phyloP scores from a whole-genome alignment of 2,797 vertebrate genomes.

The Diplodus puntazzo region DNA sequence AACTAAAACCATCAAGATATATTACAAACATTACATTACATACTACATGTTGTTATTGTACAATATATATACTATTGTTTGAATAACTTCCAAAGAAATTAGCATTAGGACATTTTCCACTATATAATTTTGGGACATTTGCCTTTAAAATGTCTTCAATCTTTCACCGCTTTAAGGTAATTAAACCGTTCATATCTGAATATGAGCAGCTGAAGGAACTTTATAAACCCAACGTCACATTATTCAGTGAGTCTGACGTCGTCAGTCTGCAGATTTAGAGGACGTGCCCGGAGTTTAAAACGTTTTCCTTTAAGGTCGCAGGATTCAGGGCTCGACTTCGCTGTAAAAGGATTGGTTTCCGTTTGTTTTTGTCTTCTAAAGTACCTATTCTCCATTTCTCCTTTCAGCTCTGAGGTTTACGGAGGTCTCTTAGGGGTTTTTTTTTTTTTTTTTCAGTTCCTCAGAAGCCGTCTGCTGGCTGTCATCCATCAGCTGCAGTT shows the following conservation, averaged over 20 bases:
- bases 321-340: too few relatives aligned
- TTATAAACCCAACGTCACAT: neutral
- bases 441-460: neutral
- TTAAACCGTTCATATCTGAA: neutral
- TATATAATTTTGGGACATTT: neutral
- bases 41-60: too few relatives aligned
- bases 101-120: neutral
- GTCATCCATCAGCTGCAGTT: conserved; percentile 32
- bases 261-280: neutral
- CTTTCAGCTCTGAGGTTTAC: neutral
- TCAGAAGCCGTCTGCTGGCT: conserved; percentile 17
- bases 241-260: neutral
- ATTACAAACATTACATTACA: too few relatives aligned
- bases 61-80: neutral
- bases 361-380: neutral
- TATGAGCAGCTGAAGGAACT: neutral
- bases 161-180: too few relatives aligned
- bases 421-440: neutral
- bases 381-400: neutral
- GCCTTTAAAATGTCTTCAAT: neutral
- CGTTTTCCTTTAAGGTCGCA: too few relatives aligned
- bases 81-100: neutral
- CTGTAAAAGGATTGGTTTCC: neutral
- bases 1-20: neutral
- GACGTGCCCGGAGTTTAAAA: neutral